Conservation (phyloP, 2,113 vertebrate genomes). For the Mus pahari region DNA sequence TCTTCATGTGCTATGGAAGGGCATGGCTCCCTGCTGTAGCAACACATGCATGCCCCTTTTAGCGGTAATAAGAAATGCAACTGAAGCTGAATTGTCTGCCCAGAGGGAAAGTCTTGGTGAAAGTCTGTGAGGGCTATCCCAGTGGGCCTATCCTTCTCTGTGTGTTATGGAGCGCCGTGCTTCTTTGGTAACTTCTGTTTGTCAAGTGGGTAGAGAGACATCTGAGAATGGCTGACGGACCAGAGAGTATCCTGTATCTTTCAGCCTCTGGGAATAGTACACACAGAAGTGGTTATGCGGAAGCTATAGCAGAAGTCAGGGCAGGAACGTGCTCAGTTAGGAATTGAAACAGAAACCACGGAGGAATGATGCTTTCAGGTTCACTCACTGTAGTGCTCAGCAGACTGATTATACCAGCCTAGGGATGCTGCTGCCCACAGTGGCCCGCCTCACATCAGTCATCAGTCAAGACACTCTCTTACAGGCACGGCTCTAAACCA, state of each 20-base stretch:
- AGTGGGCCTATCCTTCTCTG: not conserved
- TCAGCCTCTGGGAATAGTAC: not conserved
- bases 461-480: not conserved
- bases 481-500: not conserved
- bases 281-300: not conserved
- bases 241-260: not conserved
- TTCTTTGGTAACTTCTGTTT: not conserved
- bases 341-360: not conserved
- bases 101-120: not conserved
- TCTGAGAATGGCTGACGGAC: not conserved
- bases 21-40: not conserved
- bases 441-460: not conserved
- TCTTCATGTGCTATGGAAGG: not conserved
- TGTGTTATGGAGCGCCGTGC: not conserved
- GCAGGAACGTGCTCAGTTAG: not conserved
- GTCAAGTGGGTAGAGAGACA: not conserved
- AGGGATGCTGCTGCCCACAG: not conserved
- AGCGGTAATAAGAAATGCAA: not conserved
- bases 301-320: not conserved
- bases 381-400: not conserved
- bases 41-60: not conserved
- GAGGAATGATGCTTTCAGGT: not conserved
- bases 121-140: not conserved
- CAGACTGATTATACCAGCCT: not conserved
- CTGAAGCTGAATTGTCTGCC: not conserved